Evolutionary conservation across 2,797 vertebrate species (phyloP).

Genomic region (Microctenopoma lineatum): DNA sequence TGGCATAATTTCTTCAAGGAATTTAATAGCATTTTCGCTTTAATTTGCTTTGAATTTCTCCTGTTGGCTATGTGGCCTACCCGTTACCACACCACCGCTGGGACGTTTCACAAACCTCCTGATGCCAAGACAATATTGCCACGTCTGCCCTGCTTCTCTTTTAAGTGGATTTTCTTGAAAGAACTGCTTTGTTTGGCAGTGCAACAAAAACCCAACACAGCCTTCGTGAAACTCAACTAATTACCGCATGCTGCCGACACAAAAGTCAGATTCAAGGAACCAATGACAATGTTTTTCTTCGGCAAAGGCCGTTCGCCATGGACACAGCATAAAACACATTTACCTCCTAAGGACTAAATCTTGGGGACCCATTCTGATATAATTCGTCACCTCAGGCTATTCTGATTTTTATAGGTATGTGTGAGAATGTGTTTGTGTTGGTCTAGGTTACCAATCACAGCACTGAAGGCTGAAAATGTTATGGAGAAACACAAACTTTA

Average conservation of each 20-base stretch:
- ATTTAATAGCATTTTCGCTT: conserved; percentile 40
- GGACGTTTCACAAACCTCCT: conserved; percentile 33
- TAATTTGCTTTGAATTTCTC: conserved; percentile 59
- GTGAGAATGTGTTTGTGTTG: conserved; percentile 15
- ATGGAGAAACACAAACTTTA: conserved; percentile 34
- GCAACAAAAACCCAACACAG: not conserved
- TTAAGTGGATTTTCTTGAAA: conserved; percentile 29
- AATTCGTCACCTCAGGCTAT: conserved; percentile 8
- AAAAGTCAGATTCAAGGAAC: not conserved
- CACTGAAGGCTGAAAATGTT: conserved; percentile 17
- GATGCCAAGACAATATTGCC: conserved; percentile 34
- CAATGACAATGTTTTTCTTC: not conserved
- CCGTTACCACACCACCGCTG: conserved; percentile 1
- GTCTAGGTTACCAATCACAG: not conserved
- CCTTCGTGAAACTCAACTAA: conserved; percentile 8
- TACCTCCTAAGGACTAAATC: not conserved
- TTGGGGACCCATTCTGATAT: not conserved
- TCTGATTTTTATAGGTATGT: conserved; percentile 7
- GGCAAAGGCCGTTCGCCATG: not conserved
- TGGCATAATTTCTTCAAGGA: conserved; percentile 17
- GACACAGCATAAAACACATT: not conserved
- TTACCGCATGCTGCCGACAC: not conserved
- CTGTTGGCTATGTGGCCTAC: conserved; percentile 11
- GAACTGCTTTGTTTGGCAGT: conserved; percentile 13
- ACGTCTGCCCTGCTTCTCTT: conserved; percentile 4